Base-by-base conservation (phyloP, 2,888 invertebrate genomes). In the Drosophila ochracea region DNA sequence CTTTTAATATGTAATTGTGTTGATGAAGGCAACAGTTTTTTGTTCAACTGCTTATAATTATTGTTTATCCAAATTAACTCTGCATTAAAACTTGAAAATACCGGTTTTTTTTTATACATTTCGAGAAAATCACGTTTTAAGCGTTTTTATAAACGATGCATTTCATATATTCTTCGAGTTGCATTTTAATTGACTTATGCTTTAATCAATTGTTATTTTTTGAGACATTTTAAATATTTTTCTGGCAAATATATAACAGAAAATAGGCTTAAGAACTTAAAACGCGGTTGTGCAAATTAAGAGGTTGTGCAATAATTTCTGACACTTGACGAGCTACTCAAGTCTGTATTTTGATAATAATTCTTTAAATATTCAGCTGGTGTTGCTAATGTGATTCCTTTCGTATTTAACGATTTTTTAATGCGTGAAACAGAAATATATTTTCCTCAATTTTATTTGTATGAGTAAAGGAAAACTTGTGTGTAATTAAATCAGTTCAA, bases 401-500 rank as follows among this genome's bases (percentile, higher is more conserved):
- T 21, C 11, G 11, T 10, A 11, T 43, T 21, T 10, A 41, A 41
- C 4, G 41, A 10, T n/a, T 11, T 41, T 41, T 41, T n/a, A n/a
- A n/a, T n/a, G 1, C 4, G 41, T 41, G 0, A n/a, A 41, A 4
- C 4, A 2, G 11, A 41, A 43, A 43, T 5, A n/a, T 4, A 43
- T 21, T 43, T 43, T 5, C 5, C 11, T 4, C 21, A 13, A 25
- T 21, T 21, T 13, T 13, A 16, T 7, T 47, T 21, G 7, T 7
- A 47, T 7, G 13, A 7, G 9, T 16, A 9, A 16, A 16, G 4
- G 4, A 25, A 25, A 25, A 25, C 7, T 1, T 16, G 25, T 4
- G 47, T 16, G 2, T 21, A 63, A 68, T 50, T 11, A 41, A 63
- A 59, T 16, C 21, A 57, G 28, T 28, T 66, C n/a, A 55, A 30